Conservation (phyloP, 2,113 vertebrate genomes). For the Asarcornis scutulata region DNA sequence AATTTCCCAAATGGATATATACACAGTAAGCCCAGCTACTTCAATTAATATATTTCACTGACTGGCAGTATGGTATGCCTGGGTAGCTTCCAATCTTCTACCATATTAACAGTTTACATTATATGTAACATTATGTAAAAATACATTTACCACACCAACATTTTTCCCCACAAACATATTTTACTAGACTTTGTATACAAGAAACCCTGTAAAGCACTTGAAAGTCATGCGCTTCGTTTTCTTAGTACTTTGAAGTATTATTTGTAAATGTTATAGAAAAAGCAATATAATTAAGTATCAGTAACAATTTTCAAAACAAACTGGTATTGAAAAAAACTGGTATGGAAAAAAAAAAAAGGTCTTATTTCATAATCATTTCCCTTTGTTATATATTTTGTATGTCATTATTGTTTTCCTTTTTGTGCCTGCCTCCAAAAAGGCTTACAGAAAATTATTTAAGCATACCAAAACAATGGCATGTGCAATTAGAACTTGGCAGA, state of each 20-base stretch:
- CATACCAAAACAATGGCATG: constrained; percentile 13
- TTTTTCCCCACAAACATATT: not conserved
- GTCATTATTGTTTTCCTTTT: constrained; percentile 3
- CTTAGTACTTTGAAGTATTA: not conserved
- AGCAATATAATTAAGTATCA: not conserved
- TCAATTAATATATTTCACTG: not conserved
- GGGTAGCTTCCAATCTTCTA: not conserved
- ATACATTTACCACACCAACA: not conserved
- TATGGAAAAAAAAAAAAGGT: not conserved
- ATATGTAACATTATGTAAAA: not conserved
- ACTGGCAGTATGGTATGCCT: not conserved
- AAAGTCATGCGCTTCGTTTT: not conserved
- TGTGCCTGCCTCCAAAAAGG: constrained; percentile 3
- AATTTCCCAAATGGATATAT: not conserved
- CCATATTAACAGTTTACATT: not conserved
- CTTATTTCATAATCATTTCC: not conserved
- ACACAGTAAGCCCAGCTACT: not conserved
- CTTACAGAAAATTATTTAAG: constrained; percentile 33
- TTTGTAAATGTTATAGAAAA: not conserved
- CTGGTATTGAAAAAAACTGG: not conserved
- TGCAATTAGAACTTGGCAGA: constrained; percentile 39
- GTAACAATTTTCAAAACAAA: not conserved
- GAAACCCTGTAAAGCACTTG: not conserved
- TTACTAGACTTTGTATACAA: not conserved
- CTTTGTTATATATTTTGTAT: not conserved